Evolutionary conservation across 2,888 invertebrate genomes (phyloP).

Genomic region (Sinotaia quadrata): DNA sequence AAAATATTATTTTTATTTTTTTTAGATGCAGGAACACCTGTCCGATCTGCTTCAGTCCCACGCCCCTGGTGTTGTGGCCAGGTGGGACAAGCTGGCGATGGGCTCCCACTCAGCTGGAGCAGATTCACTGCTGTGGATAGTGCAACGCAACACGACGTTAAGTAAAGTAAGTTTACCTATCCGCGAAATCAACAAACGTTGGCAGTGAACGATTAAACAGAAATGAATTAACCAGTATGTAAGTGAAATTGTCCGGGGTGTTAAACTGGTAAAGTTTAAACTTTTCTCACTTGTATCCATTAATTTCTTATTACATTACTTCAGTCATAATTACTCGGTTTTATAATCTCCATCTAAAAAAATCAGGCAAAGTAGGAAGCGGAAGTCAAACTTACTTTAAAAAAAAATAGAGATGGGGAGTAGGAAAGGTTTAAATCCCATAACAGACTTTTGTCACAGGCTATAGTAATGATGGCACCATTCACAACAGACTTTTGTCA

Average conservation of each 20-base stretch:
- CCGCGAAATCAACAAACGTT: background rate
- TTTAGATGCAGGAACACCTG: background rate
- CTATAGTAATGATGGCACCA: background rate
- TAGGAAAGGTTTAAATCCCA: too few relatives aligned
- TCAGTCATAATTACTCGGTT: too few relatives aligned
- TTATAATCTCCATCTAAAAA: too few relatives aligned
- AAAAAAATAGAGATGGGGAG: too few relatives aligned
- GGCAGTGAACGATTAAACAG: background rate
- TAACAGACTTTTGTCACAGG: background rate
- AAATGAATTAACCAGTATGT: background rate
- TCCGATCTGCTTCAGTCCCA: background rate
- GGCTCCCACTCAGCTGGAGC: background rate
- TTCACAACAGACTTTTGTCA: background rate
- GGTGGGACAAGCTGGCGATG: background rate
- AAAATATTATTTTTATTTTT: background rate
- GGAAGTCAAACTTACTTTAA: too few relatives aligned
- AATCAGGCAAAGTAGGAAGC: too few relatives aligned
- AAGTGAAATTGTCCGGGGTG: background rate
- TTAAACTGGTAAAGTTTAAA: background rate
- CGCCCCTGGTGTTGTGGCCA: background rate
- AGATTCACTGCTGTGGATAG: background rate
- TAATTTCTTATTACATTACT: background rate
- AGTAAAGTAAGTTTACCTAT: background rate
- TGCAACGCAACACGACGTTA: background rate
- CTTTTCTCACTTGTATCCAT: background rate